phyloP scores from a whole-genome alignment of 2,113 vertebrate species.

The Gila orcuttii region DNA sequence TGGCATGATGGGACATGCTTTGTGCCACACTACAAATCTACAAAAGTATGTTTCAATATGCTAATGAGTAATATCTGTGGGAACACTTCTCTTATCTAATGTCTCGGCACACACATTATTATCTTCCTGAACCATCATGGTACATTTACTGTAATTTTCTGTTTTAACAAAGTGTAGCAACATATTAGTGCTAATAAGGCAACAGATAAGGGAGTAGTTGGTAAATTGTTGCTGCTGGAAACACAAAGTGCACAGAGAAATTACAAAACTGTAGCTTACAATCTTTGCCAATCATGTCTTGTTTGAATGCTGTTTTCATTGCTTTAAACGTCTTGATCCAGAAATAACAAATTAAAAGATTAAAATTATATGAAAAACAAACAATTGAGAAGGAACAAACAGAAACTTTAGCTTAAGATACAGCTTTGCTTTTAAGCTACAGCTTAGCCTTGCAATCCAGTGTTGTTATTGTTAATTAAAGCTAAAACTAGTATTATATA shows the following conservation, averaged over 20 bases:
- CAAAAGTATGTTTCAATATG: conserved; percentile 1
- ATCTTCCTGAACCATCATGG: neutral
- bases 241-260: neutral
- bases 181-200: conserved; percentile 26
- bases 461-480: neutral
- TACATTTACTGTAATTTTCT: conserved; percentile 32
- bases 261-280: neutral
- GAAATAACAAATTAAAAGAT: neutral
- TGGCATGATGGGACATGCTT: conserved; percentile 36
- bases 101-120: conserved; percentile 13
- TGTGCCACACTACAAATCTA: conserved; percentile 14
- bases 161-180: conserved; percentile 36
- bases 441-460: neutral
- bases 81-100: conserved; percentile 10
- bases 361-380: neutral
- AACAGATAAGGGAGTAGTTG: conserved; percentile 5
- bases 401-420: neutral
- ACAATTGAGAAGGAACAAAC: neutral
- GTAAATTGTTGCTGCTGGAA: neutral
- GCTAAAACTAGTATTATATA: neutral
- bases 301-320: neutral
- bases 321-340: neutral
- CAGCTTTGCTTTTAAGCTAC: too few species aligned
- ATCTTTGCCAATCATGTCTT: neutral
- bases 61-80: neutral